A percentile compares a stretch with the other conserved stretches of the same genome.
These are phyloP conservation scores for Sphaerodactylus townsendi DNA, from an alignment of 2,113 vertebrate species.

Conservation along the genomic window DNA sequence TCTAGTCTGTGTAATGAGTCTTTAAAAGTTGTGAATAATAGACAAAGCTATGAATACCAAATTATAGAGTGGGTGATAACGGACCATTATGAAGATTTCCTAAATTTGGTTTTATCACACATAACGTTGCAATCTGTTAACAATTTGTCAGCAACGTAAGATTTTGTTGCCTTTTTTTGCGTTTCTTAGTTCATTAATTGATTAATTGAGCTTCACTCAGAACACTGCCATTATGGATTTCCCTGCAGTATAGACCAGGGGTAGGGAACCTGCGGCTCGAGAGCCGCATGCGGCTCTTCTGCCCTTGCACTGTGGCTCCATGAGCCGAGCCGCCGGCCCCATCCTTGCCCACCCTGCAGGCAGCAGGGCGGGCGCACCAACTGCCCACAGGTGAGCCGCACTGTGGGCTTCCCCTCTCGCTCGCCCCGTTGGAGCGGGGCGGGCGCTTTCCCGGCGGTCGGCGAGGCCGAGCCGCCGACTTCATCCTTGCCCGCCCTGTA, in stretches of 20 bases:
- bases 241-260: neutral
- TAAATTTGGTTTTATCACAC: neutral
- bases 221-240: neutral
- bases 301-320: too few relatives aligned
- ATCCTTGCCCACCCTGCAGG: too few relatives aligned
- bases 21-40: neutral
- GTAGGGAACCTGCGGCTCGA: too few relatives aligned
- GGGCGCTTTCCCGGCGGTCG: too few relatives aligned
- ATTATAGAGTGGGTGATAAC: neutral
- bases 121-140: neutral
- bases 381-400: too few relatives aligned
- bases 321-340: too few relatives aligned
- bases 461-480: too few relatives aligned
- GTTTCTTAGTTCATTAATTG: slow-evolving; percentile 10
- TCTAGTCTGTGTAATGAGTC: neutral
- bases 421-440: too few relatives aligned
- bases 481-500: too few relatives aligned
- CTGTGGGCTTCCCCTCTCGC: too few relatives aligned
- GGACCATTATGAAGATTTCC: neutral
- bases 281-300: too few relatives aligned
- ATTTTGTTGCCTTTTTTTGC: slow-evolving; percentile 2
- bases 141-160: neutral
- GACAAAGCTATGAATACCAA: neutral
- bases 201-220: neutral
- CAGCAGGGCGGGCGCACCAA: too few relatives aligned